Percentiles rank a stretch among this genome's conserved stretches.
These are phyloP conservation scores for Hyles vespertilio DNA, from an alignment of 1,140 invertebrate genomes.

Conservation along the genomic window DNA sequence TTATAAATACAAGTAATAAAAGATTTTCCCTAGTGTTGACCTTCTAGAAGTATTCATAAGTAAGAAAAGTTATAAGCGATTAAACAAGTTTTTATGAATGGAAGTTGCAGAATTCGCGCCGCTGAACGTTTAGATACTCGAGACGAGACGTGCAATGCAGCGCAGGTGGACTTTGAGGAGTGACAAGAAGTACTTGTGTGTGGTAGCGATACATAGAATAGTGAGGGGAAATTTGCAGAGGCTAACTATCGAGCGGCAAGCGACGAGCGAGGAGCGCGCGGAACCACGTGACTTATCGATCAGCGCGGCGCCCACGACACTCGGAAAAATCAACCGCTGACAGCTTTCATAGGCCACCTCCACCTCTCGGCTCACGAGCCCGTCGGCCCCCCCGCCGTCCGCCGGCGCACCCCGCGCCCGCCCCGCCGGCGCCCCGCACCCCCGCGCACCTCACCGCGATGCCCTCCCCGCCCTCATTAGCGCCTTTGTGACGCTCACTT, in stretches of 20 bases:
- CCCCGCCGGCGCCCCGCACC: not conserved
- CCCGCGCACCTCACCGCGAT: conserved; percentile 22
- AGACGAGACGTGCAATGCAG: too few species aligned
- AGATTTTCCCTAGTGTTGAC: too few species aligned
- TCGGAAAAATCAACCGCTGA: conserved; percentile 74
- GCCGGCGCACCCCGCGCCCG: conserved; percentile 8
- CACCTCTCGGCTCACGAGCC: conserved; percentile 22
- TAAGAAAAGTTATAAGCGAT: too few species aligned
- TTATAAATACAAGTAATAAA: too few species aligned
- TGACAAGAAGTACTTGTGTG: too few species aligned
- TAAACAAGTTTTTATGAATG: not conserved
- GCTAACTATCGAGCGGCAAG: conserved; percentile 67
- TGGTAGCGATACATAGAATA: conserved; percentile 20
- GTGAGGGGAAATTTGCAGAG: conserved; percentile 66
- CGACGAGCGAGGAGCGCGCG: conserved; percentile 31
- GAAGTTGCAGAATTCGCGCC: too few species aligned
- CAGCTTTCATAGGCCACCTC: conserved; percentile 61
- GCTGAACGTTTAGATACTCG: too few species aligned
- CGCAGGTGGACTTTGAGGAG: too few species aligned
- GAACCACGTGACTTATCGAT: conserved; percentile 72
- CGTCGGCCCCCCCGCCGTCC: conserved; percentile 21
- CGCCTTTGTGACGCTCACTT: conserved; percentile 69
- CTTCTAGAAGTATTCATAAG: too few species aligned
- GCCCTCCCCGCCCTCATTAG: conserved; percentile 59
- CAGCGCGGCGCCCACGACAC: conserved; percentile 68